These are phyloP conservation scores for Agriopis aurantiaria DNA, from an alignment of 2,888 invertebrate genomes.

Conservation along the genomic window DNA sequence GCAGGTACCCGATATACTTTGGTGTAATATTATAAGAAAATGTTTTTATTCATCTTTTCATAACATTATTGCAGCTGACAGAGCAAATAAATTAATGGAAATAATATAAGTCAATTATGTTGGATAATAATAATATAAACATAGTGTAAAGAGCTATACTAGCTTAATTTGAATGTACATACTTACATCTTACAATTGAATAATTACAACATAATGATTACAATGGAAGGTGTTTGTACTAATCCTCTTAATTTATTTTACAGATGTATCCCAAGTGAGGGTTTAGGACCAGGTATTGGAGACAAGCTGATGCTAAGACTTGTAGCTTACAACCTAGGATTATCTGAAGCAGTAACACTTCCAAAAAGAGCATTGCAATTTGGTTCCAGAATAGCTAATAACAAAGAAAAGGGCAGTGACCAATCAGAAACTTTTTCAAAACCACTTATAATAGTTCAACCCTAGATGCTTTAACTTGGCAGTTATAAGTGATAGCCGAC, in stretches of 20 bases:
- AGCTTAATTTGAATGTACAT: not conserved
- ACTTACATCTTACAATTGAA: not conserved
- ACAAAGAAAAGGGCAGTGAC: slow-evolving; percentile 95
- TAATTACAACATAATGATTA: not conserved
- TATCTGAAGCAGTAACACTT: slow-evolving; percentile 87
- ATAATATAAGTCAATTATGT: not conserved
- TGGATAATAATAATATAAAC: not conserved
- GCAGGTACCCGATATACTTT: too few species aligned
- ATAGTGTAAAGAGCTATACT: too few species aligned
- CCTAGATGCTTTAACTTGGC: not conserved
- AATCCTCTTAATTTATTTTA: slow-evolving; percentile 46
- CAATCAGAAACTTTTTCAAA: slow-evolving; percentile 83
- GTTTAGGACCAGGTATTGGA: slow-evolving; percentile 92
- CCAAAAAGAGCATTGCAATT: slow-evolving; percentile 99
- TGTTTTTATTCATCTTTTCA: too few species aligned
- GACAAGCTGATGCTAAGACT: slow-evolving; percentile 96
- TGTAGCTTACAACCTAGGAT: slow-evolving; percentile 89
- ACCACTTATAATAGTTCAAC: slow-evolving; percentile 28
- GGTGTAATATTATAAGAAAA: too few species aligned
- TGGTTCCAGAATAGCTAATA: slow-evolving; percentile 97
- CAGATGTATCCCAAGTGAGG: slow-evolving; percentile 86
- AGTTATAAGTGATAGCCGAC: not conserved
- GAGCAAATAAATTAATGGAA: not conserved
- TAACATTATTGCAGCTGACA: too few species aligned
- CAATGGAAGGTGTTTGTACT: not conserved